Base-by-base conservation (phyloP, 2,113 vertebrate species). In the Lepisosteus oculatus region DNA sequence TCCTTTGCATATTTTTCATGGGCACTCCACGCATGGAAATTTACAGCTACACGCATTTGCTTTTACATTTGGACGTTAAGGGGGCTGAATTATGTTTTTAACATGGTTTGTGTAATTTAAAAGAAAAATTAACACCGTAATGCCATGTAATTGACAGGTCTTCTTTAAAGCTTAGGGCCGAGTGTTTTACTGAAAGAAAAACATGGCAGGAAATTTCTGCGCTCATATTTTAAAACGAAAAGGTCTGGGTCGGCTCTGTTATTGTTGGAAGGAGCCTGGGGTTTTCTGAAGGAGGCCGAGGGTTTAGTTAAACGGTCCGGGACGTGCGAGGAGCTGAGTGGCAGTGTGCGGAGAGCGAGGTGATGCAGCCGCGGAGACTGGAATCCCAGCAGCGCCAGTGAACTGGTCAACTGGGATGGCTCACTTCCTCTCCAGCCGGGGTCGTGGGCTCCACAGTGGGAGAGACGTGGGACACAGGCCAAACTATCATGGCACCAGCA, bases 131-230 rank as follows among this genome's bases (percentile, higher is more conserved):
- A 80, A 74, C 74, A 67, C 63, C 45, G 55, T 67, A 76, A 78
- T 79, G 81, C 73, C 14, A 29, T 74, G 85, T 83, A 80, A 79
- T 17, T 79, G 63, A 9, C 76, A 72, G 73, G 73, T 68, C 44
- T 71, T 78, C 80, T 79, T 72, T 76, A 66, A 80, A 81, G 79
- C 73, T 75, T 76, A 57, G 72, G 72, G 55, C 72, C 77, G 29
- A 29, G 76, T 69, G 65, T 70, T 89, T 85, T 80, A 82, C 83
- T 84, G 85, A 84, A 85, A 83, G 83, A 74, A 85, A 81, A 85
- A 75, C 83, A 81, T 86, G 68, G 61, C 80, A 81, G 68, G 71
- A 69, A 13, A 73, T 64, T 47, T 55, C 71, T 68, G 13, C 51
- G 65, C 47, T 67, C 55, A 64, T 65, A 51, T 51, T 56, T 72